Evolutionary conservation across 1,140 invertebrate genomes (phyloP), one percentile per base, ranked within the genome.

Genomic region (Drosophila kurseongensis): DNA sequence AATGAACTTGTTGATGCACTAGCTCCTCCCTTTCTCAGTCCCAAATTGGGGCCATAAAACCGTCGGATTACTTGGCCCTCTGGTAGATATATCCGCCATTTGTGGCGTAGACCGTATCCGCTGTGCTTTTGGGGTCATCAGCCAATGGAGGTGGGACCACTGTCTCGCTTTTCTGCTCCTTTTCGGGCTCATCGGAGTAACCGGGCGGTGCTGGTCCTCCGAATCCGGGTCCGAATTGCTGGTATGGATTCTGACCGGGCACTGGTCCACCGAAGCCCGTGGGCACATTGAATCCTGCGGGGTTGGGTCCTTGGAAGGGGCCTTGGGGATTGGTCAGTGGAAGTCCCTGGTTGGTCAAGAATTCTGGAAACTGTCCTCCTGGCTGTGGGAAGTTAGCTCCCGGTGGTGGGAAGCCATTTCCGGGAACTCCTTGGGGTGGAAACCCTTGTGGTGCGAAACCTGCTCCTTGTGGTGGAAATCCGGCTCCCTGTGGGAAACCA

Each of bases 1-100:
- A 50, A 63, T 68, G 58, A 79, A 75, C 47, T 44, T 63, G 57
- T 48, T 36, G 69, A 32, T 36, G 45, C 35, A 16, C 56, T 13
- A 32, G n/a, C n/a, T n/a, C n/a, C n/a, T n/a, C n/a, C n/a, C n/a
- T n/a, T n/a, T n/a, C n/a, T n/a, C n/a, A n/a, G 29, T n/a, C 41
- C 40, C 16, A 36, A 14, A 48, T 51, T 18, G 13, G 36, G 40
- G 47, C 71, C 72, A 79, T 79, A 75, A 79, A 75, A 23, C 55
- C 57, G 10, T 2, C 18, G 63, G 5, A 23, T 88, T 40, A 89
- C 60, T 74, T 69, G 67, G 66, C 51, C 27, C 67, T 65, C 42
- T 88, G 68, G 75, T 91, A 91, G 54, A 91, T 68, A 45, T 91
- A 91, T 18, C 90, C 90, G 23, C 90, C 90, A 55, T 91, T 91